Conservation (phyloP, 2,888 invertebrate species). For the Pelosia muscerda region DNA sequence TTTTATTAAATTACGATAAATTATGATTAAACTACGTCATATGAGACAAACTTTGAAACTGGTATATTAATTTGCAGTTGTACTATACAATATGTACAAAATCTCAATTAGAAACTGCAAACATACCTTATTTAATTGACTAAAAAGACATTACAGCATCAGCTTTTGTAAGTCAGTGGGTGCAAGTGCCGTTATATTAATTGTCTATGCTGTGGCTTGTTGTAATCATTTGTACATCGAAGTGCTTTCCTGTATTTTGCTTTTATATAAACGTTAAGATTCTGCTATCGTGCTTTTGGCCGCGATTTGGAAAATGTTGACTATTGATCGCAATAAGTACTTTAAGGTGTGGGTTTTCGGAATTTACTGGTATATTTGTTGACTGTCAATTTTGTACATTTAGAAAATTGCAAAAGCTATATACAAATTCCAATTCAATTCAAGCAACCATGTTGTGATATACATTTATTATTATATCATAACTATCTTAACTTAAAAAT, state of each 20-base stretch:
- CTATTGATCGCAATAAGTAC: not conserved
- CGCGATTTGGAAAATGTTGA: not conserved
- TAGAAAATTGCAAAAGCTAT: not conserved
- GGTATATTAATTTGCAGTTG: too few species aligned
- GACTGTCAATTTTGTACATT: not conserved
- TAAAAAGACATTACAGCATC: not conserved
- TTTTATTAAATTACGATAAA: too few species aligned
- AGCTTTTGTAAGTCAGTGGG: not conserved
- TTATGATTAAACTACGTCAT: too few species aligned
- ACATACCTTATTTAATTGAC: too few species aligned
- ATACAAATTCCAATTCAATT: not conserved
- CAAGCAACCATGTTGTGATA: not conserved
- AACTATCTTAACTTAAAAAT: not conserved
- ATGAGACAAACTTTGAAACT: too few species aligned
- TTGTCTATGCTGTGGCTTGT: slow-evolving; percentile 3
- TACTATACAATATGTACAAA: too few species aligned
- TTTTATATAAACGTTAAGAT: not conserved
- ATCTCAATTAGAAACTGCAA: too few species aligned
- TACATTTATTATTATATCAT: not conserved
- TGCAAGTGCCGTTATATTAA: not conserved
- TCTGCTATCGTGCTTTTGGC: not conserved
- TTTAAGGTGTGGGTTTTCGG: not conserved
- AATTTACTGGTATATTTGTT: not conserved
- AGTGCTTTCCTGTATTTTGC: not conserved
- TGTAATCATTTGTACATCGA: not conserved